A percentile compares a stretch with the other conserved stretches of the same genome.
Evolutionary conservation across 2,113 vertebrate genomes (phyloP).

Genomic region (Progne subis): DNA sequence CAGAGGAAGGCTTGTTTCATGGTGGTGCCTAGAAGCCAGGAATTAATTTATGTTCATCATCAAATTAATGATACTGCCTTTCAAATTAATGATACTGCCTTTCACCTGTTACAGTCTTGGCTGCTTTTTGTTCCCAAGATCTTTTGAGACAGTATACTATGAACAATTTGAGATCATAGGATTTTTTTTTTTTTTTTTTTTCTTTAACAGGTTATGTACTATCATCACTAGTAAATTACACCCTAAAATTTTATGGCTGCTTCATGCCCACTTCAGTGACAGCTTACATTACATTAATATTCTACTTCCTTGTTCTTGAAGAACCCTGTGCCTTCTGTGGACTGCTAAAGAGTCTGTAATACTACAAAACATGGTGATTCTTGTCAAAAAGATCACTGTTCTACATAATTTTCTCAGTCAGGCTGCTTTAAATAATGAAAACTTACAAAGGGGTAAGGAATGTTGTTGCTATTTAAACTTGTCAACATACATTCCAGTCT

Average conservation of each 20-base stretch:
- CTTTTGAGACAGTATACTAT: neutral
- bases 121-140: neutral
- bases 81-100: neutral
- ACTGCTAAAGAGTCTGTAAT: neutral
- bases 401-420: neutral
- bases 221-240: neutral
- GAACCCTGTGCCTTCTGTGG: neutral
- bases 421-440: neutral
- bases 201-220: neutral
- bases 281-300: neutral
- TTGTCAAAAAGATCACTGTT: neutral
- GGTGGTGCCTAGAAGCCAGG: neutral
- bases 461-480: neutral
- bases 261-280: neutral
- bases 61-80: neutral
- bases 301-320: neutral
- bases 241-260: neutral
- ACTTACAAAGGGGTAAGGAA: neutral
- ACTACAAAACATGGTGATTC: neutral
- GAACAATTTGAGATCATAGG: neutral
- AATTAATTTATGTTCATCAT: neutral
- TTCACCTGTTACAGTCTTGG: neutral
- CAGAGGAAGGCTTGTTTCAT: neutral
- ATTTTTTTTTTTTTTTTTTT: neutral
- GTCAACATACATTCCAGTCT: neutral